Base-by-base conservation (phyloP, 2,888 invertebrate genomes). In the Corbicula japonica region DNA sequence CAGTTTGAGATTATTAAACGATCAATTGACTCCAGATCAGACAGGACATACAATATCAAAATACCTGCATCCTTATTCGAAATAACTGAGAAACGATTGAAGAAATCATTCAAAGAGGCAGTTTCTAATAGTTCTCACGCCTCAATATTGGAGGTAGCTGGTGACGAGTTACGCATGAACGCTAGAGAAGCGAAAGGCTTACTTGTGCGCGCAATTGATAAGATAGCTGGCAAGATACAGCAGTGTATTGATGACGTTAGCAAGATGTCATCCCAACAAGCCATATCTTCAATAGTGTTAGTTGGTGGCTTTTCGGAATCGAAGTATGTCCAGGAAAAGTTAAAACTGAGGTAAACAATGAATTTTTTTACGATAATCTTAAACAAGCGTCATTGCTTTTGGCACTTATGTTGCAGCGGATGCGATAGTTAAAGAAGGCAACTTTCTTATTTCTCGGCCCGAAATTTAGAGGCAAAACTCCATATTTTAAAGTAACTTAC, bases 271-370 rank as follows among this genome's bases (percentile, higher is more conserved):
- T 18, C 21, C 1, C 4, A 41, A n/a, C 23, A 50, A 1, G 30
- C 34, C 18, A 32, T 72, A 0, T 62, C 62, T 8, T 34, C 79
- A 18, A 81, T 84, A 8, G 61, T 84, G 46, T 68, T 84, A 71
- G 84, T 84, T 1, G 84, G 84, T 0, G 84, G 84, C 5, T 81
- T 81, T 38, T 81, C 84, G 0, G 84, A 84, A 56, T 78, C 81
- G 18, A 62, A 63, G 1, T 81, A 48, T 62, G 76, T 84, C 4
- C 84, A 81, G 34, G 71, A 81, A 34, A 69, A 66, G 18, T 68
- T 84, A 18, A 76, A 76, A 41, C 28, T 62, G 28, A 72, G 61
- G 71, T 72, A 62, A n/a, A 32, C 1, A 28, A 50, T n/a, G n/a
- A 50, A 50, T 6, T 50, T 50, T 15, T n/a, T 50, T 8, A 21